phyloP scores from a whole-genome alignment of 2,113 vertebrate species.

The Cygnus atratus region DNA sequence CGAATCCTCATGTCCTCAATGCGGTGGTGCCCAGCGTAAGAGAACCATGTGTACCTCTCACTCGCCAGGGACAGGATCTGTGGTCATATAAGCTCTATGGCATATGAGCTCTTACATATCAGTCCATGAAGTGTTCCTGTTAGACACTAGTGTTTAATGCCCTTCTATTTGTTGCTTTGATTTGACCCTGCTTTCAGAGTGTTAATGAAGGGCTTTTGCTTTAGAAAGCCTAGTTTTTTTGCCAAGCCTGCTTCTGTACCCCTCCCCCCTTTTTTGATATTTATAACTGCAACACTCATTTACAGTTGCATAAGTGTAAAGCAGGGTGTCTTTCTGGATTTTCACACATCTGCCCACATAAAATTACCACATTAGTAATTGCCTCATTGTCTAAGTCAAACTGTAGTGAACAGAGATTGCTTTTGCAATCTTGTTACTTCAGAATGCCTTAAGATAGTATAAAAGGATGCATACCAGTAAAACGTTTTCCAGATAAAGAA shows the following conservation, averaged over 20 bases:
- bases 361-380: not conserved
- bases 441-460: not conserved
- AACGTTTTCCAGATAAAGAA: slow-evolving; percentile 1
- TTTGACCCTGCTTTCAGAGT: not conserved
- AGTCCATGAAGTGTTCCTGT: not conserved
- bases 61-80: not conserved
- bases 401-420: not conserved
- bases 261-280: not conserved
- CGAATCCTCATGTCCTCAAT: not conserved
- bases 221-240: not conserved
- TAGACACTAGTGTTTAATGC: not conserved
- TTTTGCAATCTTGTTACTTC: not conserved
- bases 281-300: not conserved
- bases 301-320: not conserved
- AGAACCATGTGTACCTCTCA: accelerated
- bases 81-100: too few relatives aligned
- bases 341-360: not conserved
- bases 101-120: too few relatives aligned
- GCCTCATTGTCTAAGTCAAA: not conserved
- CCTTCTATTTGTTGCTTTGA: not conserved
- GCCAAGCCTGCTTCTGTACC: not conserved
- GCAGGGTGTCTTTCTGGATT: not conserved
- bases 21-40: accelerated
- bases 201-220: not conserved
- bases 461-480: not conserved